Conservation (phyloP, 2,797 vertebrate genomes). For the Pteropus rufus region DNA sequence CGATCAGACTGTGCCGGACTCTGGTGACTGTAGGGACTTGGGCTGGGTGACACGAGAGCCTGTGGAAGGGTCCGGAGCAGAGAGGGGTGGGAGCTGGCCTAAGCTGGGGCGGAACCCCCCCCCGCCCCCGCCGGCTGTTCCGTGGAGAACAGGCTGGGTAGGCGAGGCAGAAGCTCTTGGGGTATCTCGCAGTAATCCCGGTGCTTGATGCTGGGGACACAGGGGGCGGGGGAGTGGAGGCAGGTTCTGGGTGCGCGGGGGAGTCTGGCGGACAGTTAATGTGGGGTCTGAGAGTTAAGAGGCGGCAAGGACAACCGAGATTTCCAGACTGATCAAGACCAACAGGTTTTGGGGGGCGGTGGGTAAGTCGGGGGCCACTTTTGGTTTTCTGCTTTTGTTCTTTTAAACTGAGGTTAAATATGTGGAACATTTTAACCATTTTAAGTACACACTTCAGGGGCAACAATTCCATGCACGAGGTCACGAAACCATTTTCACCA, state of each 20-base stretch:
- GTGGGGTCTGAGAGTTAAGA: not conserved
- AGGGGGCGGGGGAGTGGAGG: rapidly evolving
- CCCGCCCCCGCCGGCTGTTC: not conserved
- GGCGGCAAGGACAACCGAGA: not conserved
- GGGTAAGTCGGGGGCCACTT: not conserved
- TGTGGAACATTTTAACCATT: too few relatives aligned
- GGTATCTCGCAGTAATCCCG: rapidly evolving
- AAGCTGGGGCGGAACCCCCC: not conserved
- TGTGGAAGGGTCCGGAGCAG: not conserved
- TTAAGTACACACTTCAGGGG: rapidly evolving
- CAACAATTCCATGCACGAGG: rapidly evolving
- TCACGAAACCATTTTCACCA: not conserved
- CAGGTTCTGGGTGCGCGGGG: rapidly evolving
- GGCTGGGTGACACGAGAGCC: not conserved
- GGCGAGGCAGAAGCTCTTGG: rapidly evolving
- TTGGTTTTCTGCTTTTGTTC: not conserved
- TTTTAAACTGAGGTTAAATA: not conserved
- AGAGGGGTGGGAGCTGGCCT: rapidly evolving
- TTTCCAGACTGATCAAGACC: not conserved
- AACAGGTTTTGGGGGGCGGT: too few relatives aligned
- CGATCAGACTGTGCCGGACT: rapidly evolving
- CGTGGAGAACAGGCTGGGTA: rapidly evolving
- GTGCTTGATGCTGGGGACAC: rapidly evolving
- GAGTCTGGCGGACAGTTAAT: rapidly evolving
- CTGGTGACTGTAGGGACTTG: not conserved